Conservation (phyloP, 1,140 invertebrate species). For the Drosophila miranda region DNA sequence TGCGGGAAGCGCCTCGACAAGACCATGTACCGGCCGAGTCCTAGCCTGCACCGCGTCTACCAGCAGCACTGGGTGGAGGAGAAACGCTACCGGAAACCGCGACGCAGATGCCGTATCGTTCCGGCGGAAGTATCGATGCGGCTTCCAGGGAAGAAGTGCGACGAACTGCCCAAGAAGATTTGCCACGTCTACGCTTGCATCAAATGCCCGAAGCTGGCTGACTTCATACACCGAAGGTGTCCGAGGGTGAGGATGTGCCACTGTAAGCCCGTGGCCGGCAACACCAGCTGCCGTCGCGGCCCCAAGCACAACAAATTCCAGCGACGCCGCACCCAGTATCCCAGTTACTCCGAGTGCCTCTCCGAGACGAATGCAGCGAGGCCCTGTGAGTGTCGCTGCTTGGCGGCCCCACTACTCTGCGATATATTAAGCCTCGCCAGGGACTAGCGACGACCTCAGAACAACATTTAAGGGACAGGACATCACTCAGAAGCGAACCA, state of each 20-base stretch:
- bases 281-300: not conserved
- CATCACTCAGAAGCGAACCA: not conserved
- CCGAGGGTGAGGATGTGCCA: constrained; percentile 18
- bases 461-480: too few species aligned
- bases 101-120: constrained; percentile 14
- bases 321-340: constrained; percentile 31
- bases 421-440: not conserved
- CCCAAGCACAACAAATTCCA: not conserved
- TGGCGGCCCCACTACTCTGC: not conserved
- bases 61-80: constrained; percentile 41
- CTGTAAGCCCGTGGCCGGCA: not conserved
- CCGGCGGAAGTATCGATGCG: constrained; percentile 5
- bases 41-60: constrained; percentile 29
- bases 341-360: constrained; percentile 49
- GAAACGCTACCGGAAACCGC: constrained; percentile 10
- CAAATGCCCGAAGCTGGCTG: not conserved
- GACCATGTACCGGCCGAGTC: constrained; percentile 17
- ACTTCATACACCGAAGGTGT: not conserved
- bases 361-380: not conserved
- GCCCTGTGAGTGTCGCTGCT: constrained; percentile 33
- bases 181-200: constrained; percentile 16
- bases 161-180: not conserved
- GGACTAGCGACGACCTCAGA: not conserved
- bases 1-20: constrained; percentile 27
- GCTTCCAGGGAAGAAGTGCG: not conserved